Percentiles rank a stretch among this genome's conserved stretches.
phyloP scores from a whole-genome alignment of 2,113 vertebrate species.

The Cheilinus undulatus region DNA sequence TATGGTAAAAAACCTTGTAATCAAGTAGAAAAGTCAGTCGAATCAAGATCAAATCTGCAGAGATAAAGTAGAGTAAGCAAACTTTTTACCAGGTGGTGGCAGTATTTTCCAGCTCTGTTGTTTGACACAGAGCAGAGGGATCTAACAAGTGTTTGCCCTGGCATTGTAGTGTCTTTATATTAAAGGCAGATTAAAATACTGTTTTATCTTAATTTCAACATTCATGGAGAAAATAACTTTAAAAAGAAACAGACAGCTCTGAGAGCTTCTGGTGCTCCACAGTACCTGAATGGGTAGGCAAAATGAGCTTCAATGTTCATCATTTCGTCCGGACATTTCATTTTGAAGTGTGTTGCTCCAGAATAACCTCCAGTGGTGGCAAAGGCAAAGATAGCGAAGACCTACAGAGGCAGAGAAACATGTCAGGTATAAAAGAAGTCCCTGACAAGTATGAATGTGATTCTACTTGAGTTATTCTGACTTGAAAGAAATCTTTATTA shows the following conservation, averaged over 20 bases:
- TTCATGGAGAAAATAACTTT: not conserved
- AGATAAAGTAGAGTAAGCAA: not conserved
- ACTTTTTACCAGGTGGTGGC: constrained; percentile 15
- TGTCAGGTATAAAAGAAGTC: not conserved
- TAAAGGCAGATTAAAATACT: not conserved
- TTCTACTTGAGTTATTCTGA: no score
- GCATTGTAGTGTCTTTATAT: not conserved
- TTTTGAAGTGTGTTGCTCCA: constrained; percentile 82
- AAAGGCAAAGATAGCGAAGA: constrained; percentile 95
- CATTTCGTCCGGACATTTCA: constrained; percentile 72
- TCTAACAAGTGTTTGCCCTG: not conserved
- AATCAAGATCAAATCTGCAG: no score
- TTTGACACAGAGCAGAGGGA: not conserved
- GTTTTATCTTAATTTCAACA: not conserved
- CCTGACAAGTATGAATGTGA: no score
- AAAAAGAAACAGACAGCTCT: not conserved
- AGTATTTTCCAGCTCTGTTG: not conserved
- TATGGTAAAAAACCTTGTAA: not conserved
- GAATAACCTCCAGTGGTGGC: constrained; percentile 92
- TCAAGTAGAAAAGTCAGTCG: not conserved
- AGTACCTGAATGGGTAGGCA: constrained; percentile 94
- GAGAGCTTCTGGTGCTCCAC: constrained; percentile 6
- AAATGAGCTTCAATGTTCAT: constrained; percentile 71
- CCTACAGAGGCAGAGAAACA: constrained; percentile 72
- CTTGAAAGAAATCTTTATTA: no score